Evolutionary conservation across 1,140 invertebrate species (phyloP), one percentile per base, ranked within the genome.

Genomic region (Rhynchophorus ferrugineus): DNA sequence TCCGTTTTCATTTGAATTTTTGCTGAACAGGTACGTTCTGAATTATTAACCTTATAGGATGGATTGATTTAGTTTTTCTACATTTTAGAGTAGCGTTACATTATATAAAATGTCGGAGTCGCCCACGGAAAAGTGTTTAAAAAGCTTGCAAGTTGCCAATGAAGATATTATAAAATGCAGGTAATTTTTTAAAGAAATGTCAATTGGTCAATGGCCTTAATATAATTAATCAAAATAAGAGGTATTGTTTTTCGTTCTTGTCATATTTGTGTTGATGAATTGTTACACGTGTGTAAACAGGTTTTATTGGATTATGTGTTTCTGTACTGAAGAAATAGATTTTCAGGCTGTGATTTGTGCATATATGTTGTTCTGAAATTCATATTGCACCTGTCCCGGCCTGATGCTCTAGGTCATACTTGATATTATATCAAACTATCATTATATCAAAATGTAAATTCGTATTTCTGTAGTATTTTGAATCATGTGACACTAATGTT

Each of bases 351-450:
- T 57, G 54, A 51, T 49, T 59, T 50, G 53, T 57, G 62, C 59
- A 56, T 57, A 42, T 62, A 56, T 64, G 60, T 61, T 44, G 16
- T 37, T 48, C 54, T 52, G 11, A 21, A 44, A 46, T 59, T 43
- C 60, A 64, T 64, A 64, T 64, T 64, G 62, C 62, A 64, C 62
- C 56, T 54, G 62, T 62, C 62, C 62, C 60, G 62, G 62, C 62
- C 62, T 62, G 57, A 62, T 52, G 16, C 18, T 29, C 3, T 29
- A 24, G 24, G 5, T 6, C 5, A 11, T 33, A 33, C 5, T 11
- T 33, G 5, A 5, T 6, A 33, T 33, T 33, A 33, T 11, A 33
- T 33, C 5, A 33, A 5, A 33, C 11, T 6, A 5, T 33, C 24
- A 11, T 36, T 36, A 3, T 36, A 2, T 36, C 16, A 13, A 13